phyloP scores from a whole-genome alignment of 2,888 invertebrate species.

The Hypena proboscidalis region DNA sequence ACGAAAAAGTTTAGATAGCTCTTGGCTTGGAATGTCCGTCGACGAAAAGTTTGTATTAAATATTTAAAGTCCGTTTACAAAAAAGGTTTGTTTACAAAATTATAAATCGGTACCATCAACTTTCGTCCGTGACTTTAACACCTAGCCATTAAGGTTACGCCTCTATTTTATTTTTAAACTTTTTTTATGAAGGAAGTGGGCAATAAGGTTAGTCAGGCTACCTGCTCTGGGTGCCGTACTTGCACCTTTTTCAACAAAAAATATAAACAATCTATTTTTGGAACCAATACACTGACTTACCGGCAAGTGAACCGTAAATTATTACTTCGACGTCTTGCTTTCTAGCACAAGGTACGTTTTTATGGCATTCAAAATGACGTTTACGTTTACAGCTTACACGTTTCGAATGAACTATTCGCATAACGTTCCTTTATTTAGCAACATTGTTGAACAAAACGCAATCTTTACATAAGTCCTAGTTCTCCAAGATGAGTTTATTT shows the following conservation, averaged over 20 bases:
- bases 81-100: constrained; percentile 43
- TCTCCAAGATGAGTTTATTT: constrained; percentile 10
- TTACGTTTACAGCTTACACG: constrained; percentile 26
- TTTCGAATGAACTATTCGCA: constrained; percentile 23
- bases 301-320: constrained; percentile 62
- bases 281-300: constrained; percentile 55
- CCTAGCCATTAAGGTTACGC: constrained; percentile 59
- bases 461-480: too few species aligned
- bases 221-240: constrained; percentile 58
- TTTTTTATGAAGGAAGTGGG: constrained; percentile 76
- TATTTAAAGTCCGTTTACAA: constrained; percentile 29
- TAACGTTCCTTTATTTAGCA: constrained; percentile 17
- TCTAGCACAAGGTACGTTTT: constrained; percentile 40
- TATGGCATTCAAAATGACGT: constrained; percentile 39
- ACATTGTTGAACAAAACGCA: constrained; percentile 15
- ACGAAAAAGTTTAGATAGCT: constrained; percentile 29
- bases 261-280: constrained; percentile 72
- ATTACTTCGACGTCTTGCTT: constrained; percentile 57
- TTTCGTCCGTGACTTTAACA: constrained; percentile 62
- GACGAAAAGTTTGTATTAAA: constrained; percentile 20
- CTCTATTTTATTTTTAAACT: constrained; percentile 54
- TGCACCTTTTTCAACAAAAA: constrained; percentile 78
- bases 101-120: constrained; percentile 42
- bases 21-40: constrained; percentile 21
- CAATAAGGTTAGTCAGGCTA: constrained; percentile 66